phyloP scores from a whole-genome alignment of 2,113 vertebrate species.

The Rhabdornis inornatus region DNA sequence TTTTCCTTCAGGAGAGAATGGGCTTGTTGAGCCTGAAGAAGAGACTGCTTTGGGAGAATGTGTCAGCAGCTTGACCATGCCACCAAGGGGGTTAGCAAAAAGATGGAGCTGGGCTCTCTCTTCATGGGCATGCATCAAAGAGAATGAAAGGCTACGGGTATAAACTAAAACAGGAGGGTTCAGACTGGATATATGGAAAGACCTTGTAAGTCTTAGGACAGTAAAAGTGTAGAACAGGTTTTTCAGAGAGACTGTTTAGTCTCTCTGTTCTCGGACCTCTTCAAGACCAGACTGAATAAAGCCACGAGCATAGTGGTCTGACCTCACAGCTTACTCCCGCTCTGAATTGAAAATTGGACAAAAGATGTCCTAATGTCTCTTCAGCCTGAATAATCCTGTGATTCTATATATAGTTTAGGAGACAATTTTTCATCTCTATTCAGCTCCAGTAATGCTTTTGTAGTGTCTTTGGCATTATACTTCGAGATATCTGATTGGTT shows the following conservation, averaged over 20 bases:
- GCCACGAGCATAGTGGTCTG: not conserved
- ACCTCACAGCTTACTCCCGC: not conserved
- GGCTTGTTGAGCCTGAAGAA: not conserved
- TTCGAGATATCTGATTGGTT: not conserved
- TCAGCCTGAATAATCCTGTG: not conserved
- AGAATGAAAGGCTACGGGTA: not conserved
- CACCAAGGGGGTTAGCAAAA: not conserved
- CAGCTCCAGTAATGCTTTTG: not conserved
- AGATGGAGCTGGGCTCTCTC: not conserved
- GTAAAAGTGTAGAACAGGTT: not conserved
- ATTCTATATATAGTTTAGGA: not conserved
- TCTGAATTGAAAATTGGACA: not conserved
- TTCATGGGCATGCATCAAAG: fast-evolving
- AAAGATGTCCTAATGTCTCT: not conserved
- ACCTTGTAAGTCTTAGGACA: not conserved
- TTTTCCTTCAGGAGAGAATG: not conserved
- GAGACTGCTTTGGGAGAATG: not conserved
- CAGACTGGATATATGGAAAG: not conserved
- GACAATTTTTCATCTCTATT: not conserved
- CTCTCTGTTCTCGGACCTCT: not conserved
- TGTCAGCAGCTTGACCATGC: not conserved
- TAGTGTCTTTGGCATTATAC: not conserved
- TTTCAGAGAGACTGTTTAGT: not conserved
- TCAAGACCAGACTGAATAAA: not conserved
- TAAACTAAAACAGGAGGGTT: not conserved